phyloP scores from a whole-genome alignment of 2,113 vertebrate species.

The Todiramphus saurophagus region DNA sequence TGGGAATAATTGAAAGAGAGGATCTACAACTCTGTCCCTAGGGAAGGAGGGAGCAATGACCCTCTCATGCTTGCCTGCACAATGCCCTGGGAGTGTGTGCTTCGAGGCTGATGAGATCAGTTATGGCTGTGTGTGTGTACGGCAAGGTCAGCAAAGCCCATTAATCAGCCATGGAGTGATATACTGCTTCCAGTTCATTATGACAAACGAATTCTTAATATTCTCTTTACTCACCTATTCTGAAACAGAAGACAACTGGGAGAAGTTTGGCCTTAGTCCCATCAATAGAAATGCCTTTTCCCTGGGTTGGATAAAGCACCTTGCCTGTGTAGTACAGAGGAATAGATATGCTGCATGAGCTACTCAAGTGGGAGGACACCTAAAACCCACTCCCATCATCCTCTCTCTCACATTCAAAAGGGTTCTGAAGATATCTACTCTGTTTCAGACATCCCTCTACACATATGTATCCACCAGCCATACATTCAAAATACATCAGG shows the following conservation, averaged over 20 bases:
- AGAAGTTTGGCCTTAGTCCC: neutral
- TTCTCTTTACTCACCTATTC: neutral
- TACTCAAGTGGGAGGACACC: neutral
- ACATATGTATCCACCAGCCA: neutral
- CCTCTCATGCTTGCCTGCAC: neutral
- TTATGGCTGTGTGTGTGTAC: neutral
- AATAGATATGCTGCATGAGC: rapidly evolving
- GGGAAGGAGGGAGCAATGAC: neutral
- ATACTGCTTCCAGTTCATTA: neutral
- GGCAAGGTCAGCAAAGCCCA: neutral
- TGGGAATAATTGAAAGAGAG: neutral
- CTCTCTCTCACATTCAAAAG: neutral
- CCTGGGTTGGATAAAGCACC: neutral
- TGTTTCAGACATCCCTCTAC: neutral
- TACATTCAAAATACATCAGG: neutral
- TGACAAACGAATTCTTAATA: neutral
- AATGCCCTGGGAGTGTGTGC: neutral
- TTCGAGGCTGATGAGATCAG: neutral
- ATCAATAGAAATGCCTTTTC: neutral
- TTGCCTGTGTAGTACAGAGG: rapidly evolving
- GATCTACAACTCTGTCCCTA: neutral
- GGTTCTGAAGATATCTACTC: neutral
- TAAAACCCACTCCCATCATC: neutral
- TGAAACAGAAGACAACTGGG: neutral
- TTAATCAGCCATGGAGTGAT: neutral